Conservation (phyloP, 1,140 invertebrate species). For the Lepidurus packardi region DNA sequence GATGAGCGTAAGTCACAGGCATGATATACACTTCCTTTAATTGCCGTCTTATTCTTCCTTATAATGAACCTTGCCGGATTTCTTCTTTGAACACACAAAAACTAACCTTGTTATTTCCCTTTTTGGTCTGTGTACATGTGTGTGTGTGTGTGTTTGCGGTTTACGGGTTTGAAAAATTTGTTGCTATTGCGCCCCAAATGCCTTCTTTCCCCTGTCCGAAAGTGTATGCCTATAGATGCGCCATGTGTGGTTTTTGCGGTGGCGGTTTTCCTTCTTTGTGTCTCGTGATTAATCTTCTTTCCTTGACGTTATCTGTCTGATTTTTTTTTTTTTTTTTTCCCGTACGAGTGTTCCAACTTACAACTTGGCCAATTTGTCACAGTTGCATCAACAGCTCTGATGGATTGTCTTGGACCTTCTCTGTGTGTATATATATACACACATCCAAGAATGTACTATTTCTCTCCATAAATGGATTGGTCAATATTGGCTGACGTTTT, state of each 20-base stretch:
- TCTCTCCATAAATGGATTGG: conserved; percentile 1
- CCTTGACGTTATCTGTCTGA: not conserved
- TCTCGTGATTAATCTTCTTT: not conserved
- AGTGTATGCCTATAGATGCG: no score
- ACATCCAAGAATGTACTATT: not conserved
- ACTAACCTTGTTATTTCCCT: not conserved
- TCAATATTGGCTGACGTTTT: conserved; percentile 13
- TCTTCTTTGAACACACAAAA: conserved; percentile 18
- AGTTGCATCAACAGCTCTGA: not conserved
- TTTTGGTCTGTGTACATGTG: not conserved
- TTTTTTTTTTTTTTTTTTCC: not conserved
- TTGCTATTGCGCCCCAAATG: conserved; percentile 3
- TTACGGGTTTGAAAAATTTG: not conserved
- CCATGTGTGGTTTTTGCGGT: no score
- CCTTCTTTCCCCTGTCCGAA: conserved; percentile 1
- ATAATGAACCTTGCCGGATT: not conserved
- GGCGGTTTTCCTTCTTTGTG: conserved; percentile 19
- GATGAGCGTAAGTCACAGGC: conserved; percentile 35
- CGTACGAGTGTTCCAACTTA: not conserved
- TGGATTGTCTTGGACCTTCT: not conserved
- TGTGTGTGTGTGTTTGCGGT: not conserved
- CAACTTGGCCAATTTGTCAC: not conserved
- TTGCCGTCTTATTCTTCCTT: not conserved
- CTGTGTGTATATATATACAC: no score
- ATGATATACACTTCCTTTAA: conserved; percentile 14